Percentiles rank a stretch among this genome's conserved stretches.
These are phyloP conservation scores for Telenomus remus DNA, from an alignment of 1,140 invertebrate genomes.

Conservation along the genomic window DNA sequence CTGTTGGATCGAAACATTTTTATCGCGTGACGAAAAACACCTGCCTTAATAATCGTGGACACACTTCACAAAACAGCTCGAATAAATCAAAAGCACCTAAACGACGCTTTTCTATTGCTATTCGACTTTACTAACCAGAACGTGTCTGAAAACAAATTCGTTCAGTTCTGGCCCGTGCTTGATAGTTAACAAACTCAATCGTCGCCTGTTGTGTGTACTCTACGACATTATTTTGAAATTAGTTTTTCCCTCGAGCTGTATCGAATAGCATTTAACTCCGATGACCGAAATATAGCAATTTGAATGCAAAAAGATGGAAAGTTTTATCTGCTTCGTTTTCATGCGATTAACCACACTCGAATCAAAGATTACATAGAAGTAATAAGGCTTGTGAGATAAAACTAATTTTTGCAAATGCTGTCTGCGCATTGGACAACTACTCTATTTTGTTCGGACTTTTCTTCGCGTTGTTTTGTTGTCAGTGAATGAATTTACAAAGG, in stretches of 20 bases:
- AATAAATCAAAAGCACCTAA: slow-evolving; percentile 35
- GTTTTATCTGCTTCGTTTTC: no score
- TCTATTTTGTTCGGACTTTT: slow-evolving; percentile 32
- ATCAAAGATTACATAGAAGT: no score
- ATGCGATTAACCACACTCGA: no score
- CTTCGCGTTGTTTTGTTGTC: slow-evolving; percentile 24
- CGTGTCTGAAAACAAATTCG: slow-evolving; percentile 14
- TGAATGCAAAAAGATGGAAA: neutral
- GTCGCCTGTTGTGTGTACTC: neutral
- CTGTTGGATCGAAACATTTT: slow-evolving; percentile 36
- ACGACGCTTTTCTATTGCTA: slow-evolving; percentile 43
- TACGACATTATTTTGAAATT: neutral
- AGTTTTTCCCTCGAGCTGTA: no score
- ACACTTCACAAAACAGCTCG: slow-evolving; percentile 40
- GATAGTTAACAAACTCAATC: slow-evolving; percentile 13
- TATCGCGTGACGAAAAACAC: slow-evolving; percentile 28
- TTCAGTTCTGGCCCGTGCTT: neutral
- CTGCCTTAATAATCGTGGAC: slow-evolving; percentile 30
- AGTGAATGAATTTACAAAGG: slow-evolving; percentile 51
- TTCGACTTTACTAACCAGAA: slow-evolving; percentile 19
- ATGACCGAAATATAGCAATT: neutral
- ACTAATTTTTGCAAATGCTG: slow-evolving; percentile 9
- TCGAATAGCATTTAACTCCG: no score
- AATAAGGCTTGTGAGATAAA: slow-evolving; percentile 1
- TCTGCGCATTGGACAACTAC: no score